Conservation (phyloP, 2,113 vertebrate genomes). For the Empidonax traillii region DNA sequence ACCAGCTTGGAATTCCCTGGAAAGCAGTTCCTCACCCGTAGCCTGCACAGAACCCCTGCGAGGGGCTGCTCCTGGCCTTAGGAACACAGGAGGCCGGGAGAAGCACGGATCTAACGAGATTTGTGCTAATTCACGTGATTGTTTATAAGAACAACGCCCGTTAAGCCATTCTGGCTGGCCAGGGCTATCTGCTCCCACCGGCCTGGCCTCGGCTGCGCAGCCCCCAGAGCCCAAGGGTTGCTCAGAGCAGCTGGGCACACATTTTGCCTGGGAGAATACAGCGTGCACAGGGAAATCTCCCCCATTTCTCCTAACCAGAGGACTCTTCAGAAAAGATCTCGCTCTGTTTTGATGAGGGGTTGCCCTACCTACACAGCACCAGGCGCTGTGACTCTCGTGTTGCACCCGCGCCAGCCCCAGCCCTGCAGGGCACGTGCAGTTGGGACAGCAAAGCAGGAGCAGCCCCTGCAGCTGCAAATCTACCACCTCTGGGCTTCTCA, state of each 20-base stretch:
- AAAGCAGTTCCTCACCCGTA: rapidly evolving
- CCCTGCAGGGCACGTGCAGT: background rate
- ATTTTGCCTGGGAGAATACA: background rate
- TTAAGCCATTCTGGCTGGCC: constrained; percentile 15
- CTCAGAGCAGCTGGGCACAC: background rate
- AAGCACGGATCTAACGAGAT: constrained; percentile 39
- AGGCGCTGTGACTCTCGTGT: rapidly evolving
- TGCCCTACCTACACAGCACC: rapidly evolving
- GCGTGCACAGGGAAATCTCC: background rate
- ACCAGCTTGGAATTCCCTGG: background rate
- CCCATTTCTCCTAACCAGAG: background rate
- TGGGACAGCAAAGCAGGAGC: background rate
- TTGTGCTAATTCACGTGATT: constrained; percentile 50
- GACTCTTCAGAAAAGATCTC: background rate
- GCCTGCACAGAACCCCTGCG: rapidly evolving
- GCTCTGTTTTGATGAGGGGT: background rate
- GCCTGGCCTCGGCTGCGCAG: rapidly evolving
- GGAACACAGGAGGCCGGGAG: background rate
- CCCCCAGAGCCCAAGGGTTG: background rate
- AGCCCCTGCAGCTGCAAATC: background rate
- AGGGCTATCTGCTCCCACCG: background rate
- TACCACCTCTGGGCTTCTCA: background rate
- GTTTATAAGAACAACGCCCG: constrained; percentile 5
- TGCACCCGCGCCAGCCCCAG: rapidly evolving
- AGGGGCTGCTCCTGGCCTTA: background rate